Percentiles rank a stretch among this genome's conserved stretches.
phyloP scores from a whole-genome alignment of 2,113 vertebrate species.

The Grallaria varia region DNA sequence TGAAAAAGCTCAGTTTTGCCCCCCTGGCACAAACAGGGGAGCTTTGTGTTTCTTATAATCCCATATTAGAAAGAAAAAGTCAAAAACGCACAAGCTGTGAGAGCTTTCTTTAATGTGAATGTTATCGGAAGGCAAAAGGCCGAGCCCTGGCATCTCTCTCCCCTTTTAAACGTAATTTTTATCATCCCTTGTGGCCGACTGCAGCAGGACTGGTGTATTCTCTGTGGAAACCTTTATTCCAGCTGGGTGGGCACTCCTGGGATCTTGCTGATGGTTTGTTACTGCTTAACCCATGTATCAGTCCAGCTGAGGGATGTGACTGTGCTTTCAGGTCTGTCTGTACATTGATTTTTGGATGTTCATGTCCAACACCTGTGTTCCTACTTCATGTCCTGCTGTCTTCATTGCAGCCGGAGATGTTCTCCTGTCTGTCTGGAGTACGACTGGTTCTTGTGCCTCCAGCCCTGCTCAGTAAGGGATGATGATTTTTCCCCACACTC shows the following conservation, averaged over 20 bases:
- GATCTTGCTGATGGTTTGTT: neutral
- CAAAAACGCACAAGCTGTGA: neutral
- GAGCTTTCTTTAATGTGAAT: neutral
- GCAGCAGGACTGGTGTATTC: neutral
- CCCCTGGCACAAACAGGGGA: neutral
- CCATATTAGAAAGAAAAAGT: neutral
- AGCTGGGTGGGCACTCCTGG: neutral
- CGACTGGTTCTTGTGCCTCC: neutral
- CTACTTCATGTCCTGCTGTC: neutral
- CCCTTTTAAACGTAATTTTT: neutral
- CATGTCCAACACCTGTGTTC: accelerated
- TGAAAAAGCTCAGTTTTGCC: neutral
- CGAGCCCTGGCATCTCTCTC: neutral
- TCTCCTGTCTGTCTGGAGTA: too few relatives aligned
- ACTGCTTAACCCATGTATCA: neutral
- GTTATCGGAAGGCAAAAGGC: neutral
- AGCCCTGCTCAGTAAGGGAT: neutral
- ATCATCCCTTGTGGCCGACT: neutral
- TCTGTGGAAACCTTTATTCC: neutral
- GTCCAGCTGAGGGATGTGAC: neutral
- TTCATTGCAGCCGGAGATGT: neutral
- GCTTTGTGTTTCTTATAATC: neutral
- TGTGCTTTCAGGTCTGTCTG: neutral
- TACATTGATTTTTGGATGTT: neutral
- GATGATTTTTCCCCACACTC: neutral